Evolutionary conservation across 2,888 invertebrate species (phyloP).

Genomic region (Nomada fabriciana): DNA sequence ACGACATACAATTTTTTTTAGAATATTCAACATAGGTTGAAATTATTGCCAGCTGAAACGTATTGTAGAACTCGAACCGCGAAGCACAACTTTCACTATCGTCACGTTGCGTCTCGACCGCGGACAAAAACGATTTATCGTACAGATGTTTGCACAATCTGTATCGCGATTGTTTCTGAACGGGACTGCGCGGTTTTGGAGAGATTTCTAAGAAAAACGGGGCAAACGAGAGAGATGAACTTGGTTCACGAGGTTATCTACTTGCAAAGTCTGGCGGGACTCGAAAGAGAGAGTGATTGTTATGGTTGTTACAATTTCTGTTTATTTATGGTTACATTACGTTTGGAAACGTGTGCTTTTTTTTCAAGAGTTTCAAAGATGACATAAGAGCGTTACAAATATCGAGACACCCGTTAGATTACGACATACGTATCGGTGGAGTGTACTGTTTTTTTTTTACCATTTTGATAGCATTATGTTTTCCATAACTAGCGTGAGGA

Average conservation of each 20-base stretch:
- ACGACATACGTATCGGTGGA: too few relatives aligned
- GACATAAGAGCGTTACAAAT: too few relatives aligned
- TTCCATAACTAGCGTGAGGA: too few relatives aligned
- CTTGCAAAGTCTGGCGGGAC: background rate
- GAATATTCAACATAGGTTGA: background rate
- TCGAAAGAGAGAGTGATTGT: background rate
- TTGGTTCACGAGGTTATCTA: background rate
- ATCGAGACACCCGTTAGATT: too few relatives aligned
- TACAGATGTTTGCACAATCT: background rate
- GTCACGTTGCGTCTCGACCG: background rate
- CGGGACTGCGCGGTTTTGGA: background rate
- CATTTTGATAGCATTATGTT: too few relatives aligned
- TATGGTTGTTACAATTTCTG: background rate
- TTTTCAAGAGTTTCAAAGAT: too few relatives aligned
- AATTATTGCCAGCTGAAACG: background rate
- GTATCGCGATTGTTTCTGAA: constrained; percentile 9
- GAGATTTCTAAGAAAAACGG: background rate
- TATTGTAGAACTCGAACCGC: background rate
- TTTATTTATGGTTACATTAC: background rate
- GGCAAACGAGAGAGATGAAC: background rate
- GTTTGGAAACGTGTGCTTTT: background rate
- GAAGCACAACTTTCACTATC: constrained; percentile 28
- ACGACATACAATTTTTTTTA: background rate
- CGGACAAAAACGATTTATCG: constrained; percentile 19
- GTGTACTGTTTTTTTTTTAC: too few relatives aligned